These are phyloP conservation scores for Rhamphomyia laevipes DNA, from an alignment of 2,888 invertebrate species.

Conservation along the genomic window DNA sequence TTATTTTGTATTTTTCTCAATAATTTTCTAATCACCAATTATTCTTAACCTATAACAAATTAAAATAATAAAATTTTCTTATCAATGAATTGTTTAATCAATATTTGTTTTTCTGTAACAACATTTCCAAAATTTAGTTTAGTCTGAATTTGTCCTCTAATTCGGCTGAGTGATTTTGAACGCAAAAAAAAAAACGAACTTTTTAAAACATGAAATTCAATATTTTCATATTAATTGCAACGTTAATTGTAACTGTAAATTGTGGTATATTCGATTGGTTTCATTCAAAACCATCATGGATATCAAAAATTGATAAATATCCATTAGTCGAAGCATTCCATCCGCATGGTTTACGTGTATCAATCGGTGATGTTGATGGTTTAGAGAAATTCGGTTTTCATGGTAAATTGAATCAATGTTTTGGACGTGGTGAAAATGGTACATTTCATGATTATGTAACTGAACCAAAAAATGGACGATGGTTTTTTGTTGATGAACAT, in stretches of 20 bases:
- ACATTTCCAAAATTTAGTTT: too few species aligned
- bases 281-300: neutral
- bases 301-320: neutral
- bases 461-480: constrained; percentile 34
- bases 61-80: too few species aligned
- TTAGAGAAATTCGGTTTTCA: constrained; percentile 54
- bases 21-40: too few species aligned
- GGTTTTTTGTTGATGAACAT: constrained; percentile 39
- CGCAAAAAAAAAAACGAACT: too few species aligned
- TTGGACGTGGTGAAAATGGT: constrained; percentile 37
- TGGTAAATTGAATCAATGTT: constrained; percentile 46
- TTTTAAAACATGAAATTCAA: too few species aligned
- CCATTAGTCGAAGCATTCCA: constrained; percentile 29
- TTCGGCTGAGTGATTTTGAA: too few species aligned
- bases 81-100: too few species aligned
- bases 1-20: too few species aligned
- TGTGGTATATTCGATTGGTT: neutral
- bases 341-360: constrained; percentile 35
- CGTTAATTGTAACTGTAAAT: neutral
- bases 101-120: too few species aligned
- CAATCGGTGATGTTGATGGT: constrained; percentile 32
- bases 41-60: too few species aligned
- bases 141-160: too few species aligned
- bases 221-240: neutral
- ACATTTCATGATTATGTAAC: constrained; percentile 39